Percentiles rank a stretch among this genome's conserved stretches.
Conservation (phyloP, 2,888 invertebrate species). For the Pristionchus arcanus region DNA sequence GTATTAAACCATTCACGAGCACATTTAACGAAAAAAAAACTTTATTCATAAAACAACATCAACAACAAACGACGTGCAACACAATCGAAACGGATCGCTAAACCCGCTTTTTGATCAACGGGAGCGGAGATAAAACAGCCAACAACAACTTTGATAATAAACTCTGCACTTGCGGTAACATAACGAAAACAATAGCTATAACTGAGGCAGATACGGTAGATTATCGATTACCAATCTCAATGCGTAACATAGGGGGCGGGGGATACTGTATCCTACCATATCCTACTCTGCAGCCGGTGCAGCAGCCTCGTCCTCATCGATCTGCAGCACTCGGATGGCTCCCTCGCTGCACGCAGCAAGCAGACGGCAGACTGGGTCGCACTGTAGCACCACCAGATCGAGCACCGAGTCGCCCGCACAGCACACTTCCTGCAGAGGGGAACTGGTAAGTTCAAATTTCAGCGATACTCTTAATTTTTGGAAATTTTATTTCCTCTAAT, state of each 20-base stretch:
- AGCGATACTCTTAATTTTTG: not conserved
- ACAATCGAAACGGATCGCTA: not conserved
- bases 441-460: not conserved
- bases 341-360: slow-evolving; percentile 73
- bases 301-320: slow-evolving; percentile 56
- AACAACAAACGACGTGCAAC: slow-evolving; percentile 25
- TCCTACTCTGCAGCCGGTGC: not conserved
- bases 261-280: not conserved
- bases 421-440: slow-evolving; percentile 64
- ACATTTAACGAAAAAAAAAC: not conserved
- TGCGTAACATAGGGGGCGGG: not conserved
- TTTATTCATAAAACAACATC: slow-evolving; percentile 26
- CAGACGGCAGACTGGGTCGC: slow-evolving; percentile 61
- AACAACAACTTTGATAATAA: slow-evolving; percentile 24
- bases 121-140: slow-evolving; percentile 6
- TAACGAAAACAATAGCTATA: slow-evolving; percentile 5
- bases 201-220: too few relatives aligned
- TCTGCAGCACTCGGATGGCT: slow-evolving; percentile 70
- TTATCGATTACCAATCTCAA: not conserved
- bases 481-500: not conserved
- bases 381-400: slow-evolving; percentile 66
- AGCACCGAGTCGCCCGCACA: slow-evolving; percentile 73
- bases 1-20: not conserved
- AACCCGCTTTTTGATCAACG: slow-evolving; percentile 42
- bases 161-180: not conserved